Evolutionary conservation across 2,888 invertebrate genomes (phyloP), one percentile per base, ranked within the genome.

Genomic region (Hirtodrosophila trivittata): DNA sequence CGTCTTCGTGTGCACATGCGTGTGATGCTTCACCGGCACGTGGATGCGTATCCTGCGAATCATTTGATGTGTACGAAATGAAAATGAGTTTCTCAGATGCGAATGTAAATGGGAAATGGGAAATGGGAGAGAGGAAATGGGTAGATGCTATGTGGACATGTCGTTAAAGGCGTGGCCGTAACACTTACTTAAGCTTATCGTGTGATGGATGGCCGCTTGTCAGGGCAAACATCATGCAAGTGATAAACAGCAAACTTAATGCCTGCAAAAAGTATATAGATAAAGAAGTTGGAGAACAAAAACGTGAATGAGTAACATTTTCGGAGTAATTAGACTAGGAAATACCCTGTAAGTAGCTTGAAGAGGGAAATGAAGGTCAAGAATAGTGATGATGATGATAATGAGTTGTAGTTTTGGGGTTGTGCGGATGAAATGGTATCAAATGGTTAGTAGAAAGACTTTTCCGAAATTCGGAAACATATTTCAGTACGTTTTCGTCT

Each of bases 1-100:
- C 47, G 91, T 91, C 67, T 91, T 91, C 1, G 91, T 91, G 64
- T 91, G 91, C 14, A 91, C 82, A 81, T 91, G 91, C 35, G 91
- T 91, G 45, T 91, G 91, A 83, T 91, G 91, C 64, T 91, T 91
- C 39, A 91, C 89, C 1, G 91, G 91, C 51, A 91, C 87, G 69
- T 91, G 90, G 70, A 91, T 91, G 21, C 90, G 87, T 57, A 91
- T 89, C 75, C 90, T 90, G 66, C 25, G 41, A 33, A 63, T 21
- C 18, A 21, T 21, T 21, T 21, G 18, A 21, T 21, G 28, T 25
- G 35, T 4, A 30, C 7, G 30, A 10, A 38, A 52, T 52, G 35
- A 0, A 32, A 7, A 37, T 43, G 47, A 38, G 21, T 39, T 57
- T 57, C 21, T 21, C 18, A 30, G 56, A 35, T 56, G 67, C 8